Percentiles rank a stretch among this genome's conserved stretches.
Evolutionary conservation across 1,140 invertebrate species (phyloP).

Genomic region (Apocrypta bakeri): DNA sequence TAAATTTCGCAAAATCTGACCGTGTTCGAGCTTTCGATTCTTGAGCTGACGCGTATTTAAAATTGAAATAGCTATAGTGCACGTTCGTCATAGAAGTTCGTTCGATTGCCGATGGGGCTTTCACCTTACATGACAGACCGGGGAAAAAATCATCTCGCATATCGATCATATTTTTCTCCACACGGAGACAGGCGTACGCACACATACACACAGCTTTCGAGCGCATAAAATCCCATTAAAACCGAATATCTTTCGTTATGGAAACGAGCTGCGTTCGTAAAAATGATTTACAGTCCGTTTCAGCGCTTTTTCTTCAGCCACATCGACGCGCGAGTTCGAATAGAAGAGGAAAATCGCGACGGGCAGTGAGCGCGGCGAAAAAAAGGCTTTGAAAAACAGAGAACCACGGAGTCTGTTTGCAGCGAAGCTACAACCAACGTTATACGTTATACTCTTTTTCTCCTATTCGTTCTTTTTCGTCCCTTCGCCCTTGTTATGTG

Average conservation of each 20-base stretch:
- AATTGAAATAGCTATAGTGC: constrained; percentile 54
- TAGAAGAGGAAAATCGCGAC: background rate
- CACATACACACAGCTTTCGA: no score
- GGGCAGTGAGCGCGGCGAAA: background rate
- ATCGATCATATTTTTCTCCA: constrained; percentile 15
- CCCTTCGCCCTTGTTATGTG: background rate
- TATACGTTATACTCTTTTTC: background rate
- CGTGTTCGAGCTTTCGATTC: constrained; percentile 19
- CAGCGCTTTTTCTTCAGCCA: background rate
- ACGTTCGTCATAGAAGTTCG: background rate
- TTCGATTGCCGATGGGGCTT: background rate
- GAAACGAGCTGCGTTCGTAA: constrained; percentile 18
- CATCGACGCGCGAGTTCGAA: background rate
- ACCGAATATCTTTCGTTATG: constrained; percentile 24
- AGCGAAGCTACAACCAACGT: background rate
- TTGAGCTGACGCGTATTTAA: constrained; percentile 30
- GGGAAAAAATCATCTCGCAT: constrained; percentile 37
- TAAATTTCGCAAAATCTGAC: constrained; percentile 23
- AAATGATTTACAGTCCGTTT: constrained; percentile 39
- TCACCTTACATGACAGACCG: background rate
- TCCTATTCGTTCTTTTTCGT: constrained; percentile 14
- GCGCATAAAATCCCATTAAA: constrained; percentile 16
- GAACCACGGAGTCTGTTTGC: background rate
- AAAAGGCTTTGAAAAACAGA: constrained; percentile 2
- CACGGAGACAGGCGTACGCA: no score